Evolutionary conservation across 2,113 vertebrate species (phyloP).

Genomic region (Lophochroa leadbeateri): DNA sequence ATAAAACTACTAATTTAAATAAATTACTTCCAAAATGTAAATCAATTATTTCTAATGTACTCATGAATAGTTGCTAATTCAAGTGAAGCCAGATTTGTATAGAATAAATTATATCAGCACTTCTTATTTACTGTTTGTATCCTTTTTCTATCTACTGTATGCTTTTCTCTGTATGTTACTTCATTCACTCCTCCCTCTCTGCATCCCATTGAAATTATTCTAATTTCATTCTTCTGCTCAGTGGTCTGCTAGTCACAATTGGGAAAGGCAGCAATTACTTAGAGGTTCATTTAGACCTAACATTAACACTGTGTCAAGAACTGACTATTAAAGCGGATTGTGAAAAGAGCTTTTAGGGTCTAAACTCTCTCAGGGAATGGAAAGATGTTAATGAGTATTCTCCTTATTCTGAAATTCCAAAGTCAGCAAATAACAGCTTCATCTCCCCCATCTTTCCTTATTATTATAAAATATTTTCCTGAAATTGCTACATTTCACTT

Average conservation of each 20-base stretch:
- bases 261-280: not conserved
- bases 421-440: not conserved
- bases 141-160: not conserved
- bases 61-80: not conserved
- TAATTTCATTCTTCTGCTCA: conserved; percentile 11
- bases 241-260: not conserved
- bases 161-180: not conserved
- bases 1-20: not conserved
- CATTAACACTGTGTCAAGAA: not conserved
- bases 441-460: not conserved
- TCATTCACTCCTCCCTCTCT: not conserved
- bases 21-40: not conserved
- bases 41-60: not conserved
- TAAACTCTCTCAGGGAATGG: not conserved
- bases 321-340: not conserved
- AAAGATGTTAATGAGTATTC: not conserved
- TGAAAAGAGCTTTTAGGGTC: not conserved
- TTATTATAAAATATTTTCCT: not conserved
- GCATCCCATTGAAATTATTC: not conserved
- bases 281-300: conserved; percentile 1
- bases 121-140: not conserved
- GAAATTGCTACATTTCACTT: not conserved
- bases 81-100: not conserved
- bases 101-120: not conserved
- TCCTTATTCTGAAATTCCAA: not conserved